Base-by-base conservation (phyloP, 2,113 vertebrate species). In the Sturnira hondurensis region DNA sequence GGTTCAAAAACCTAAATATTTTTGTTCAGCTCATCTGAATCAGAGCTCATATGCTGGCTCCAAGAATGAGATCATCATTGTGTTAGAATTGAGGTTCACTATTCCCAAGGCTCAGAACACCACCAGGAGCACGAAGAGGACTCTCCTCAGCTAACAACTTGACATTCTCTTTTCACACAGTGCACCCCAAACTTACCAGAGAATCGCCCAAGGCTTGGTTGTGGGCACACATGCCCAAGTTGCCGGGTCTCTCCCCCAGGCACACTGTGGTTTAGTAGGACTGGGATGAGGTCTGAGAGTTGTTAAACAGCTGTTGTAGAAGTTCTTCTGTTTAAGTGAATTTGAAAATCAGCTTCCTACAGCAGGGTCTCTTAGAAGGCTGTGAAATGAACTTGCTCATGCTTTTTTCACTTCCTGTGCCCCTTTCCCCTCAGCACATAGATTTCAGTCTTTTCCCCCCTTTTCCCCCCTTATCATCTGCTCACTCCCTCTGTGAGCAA, bases 21-120 rank as follows among this genome's bases (percentile, higher is more conserved):
- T 93, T 97, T 67, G 2, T 87, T 89, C 5, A 26, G 54, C 24
- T 86, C 7, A 15, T 86, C n/a, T 94, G 83, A 86, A 94, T 74
- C 61, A 88, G 74, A 93, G 31, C 41, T 93, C n/a, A 24, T 85
- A 38, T 33, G 86, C 28, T 91, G 61, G 90, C 2, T 70, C 19
- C 56, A 82, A 17, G 7, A 68, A 17, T 15, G 24, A 26, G 33
- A 83, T 63, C 71, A 38, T 45, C 41, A 58, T 68, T 7, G 82
- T 94, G 33, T 67, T 91, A 78, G 61, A 22, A 93, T 85, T 47
- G n/a, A 52, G 28, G 24, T 2, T 65, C 13, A 67, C 56, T 81
- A 28, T 19, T 71, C 28, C 28, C 45, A 71, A 86, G 56, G 41
- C 26, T 86, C 41, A 52, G 74, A 71, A 26, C 82, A 33, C 43